A percentile compares a stretch with the other conserved stretches of the same genome.
Evolutionary conservation across 2,797 vertebrate species (phyloP).

Genomic region (Hyperoplus immaculatus): DNA sequence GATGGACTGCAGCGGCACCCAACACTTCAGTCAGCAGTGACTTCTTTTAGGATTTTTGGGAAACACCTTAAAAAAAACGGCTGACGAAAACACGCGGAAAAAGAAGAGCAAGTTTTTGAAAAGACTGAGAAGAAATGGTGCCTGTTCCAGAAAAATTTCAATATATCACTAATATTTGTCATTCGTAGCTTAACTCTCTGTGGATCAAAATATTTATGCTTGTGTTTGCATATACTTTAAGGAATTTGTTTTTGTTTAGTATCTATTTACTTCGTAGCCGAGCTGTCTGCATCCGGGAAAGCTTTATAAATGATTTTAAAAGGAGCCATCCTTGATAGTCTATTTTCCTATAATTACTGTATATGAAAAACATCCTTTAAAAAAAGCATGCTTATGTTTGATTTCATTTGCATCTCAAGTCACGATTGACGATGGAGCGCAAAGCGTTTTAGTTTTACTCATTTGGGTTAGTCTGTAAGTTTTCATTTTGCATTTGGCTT

Average conservation of each 20-base stretch:
- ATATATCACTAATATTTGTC: conserved; percentile 89
- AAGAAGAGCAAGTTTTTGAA: conserved; percentile 78
- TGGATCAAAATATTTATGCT: conserved; percentile 91
- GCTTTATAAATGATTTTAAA: conserved; percentile 86
- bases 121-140: conserved; percentile 78
- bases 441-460: conserved; percentile 80
- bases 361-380: conserved; percentile 87
- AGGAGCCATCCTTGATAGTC: conserved; percentile 86
- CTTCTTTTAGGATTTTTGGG: conserved; percentile 87
- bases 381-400: conserved; percentile 85
- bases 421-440: conserved; percentile 74
- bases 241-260: conserved; percentile 85
- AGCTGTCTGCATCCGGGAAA: conserved; percentile 88
- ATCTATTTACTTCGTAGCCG: conserved; percentile 88
- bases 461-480: conserved; percentile 72
- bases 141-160: conserved; percentile 85
- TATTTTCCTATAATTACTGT: conserved; percentile 88
- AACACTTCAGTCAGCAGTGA: conserved; percentile 89
- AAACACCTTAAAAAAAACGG: conserved; percentile 92
- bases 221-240: conserved; percentile 90
- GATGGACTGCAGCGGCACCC: conserved; percentile 87
- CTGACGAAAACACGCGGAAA: conserved; percentile 84
- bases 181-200: conserved; percentile 89
- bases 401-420: conserved; percentile 84
- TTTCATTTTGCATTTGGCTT: conserved; percentile 59